Evolutionary conservation across 2,797 vertebrate genomes (phyloP), one percentile per base, ranked within the genome.

Genomic region (Pangasius krempfi): DNA sequence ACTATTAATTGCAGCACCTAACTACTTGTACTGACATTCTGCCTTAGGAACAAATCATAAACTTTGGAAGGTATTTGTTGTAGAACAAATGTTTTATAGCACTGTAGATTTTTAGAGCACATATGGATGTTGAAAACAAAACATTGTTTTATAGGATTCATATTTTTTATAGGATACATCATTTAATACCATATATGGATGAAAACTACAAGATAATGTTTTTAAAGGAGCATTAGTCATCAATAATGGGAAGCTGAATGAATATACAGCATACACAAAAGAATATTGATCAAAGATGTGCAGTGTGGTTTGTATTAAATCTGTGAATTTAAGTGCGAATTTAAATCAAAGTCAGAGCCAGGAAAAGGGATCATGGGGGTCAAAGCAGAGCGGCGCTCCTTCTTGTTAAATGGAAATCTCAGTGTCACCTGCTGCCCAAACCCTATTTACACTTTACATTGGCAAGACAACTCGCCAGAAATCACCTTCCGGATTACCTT

Each of bases 251-350:
- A 56, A 37, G 78, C n/a, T 12, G 62, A 64, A 82, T 52, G 79
- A 73, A 78, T n/a, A 86, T 60, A n/a, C 72, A 6, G 66, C 37
- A 0, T 44, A 16, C 37, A 88, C 66, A 83, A 88, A 83, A 50
- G 87, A 88, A 83, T 83, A 73, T 10, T 88, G 87, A 83, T 83
- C 79, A 88, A 88, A 88, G 79, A 62, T 25, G 79, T 37, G 79
- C 79, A 14, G 80, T 16, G 80, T 14, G 78, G 52, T 20, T 56
- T 25, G 52, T 22, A 80, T 80, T 58, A 58, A 56, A 80, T 37
- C 52, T 78, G 27, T 54, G 47, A 52, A 78, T 78, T 54, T 78
- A 54, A 58, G 33, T 25, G 33, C 37, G 79, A 73, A 58, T 83
- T 83, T 8, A 73, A 73, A 87, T 87, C 66, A 87, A 88, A 88